A percentile compares a stretch with the other conserved stretches of the same genome.
Evolutionary conservation across 2,888 invertebrate species (phyloP).

Genomic region (Catocala fraxini): DNA sequence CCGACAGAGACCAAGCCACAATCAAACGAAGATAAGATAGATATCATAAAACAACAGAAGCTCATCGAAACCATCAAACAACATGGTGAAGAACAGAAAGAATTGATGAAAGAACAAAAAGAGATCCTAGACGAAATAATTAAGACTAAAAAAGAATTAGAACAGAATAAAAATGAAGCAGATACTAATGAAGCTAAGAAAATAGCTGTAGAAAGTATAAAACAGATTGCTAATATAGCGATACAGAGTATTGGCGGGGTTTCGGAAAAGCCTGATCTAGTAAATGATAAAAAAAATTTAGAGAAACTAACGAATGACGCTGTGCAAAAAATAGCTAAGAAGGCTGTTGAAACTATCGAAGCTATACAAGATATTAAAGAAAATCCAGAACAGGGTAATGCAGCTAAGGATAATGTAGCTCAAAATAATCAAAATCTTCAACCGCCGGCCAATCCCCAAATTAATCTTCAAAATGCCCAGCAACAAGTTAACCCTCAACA

Average conservation of each 20-base stretch:
- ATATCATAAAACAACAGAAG: constrained; percentile 79
- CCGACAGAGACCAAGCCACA: constrained; percentile 42
- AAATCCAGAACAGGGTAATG: constrained; percentile 43
- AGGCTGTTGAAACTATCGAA: constrained; percentile 77
- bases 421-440: constrained; percentile 19
- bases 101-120: constrained; percentile 90
- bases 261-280: constrained; percentile 68
- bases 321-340: constrained; percentile 83
- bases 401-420: constrained; percentile 6
- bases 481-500: background rate
- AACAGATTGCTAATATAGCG: constrained; percentile 82
- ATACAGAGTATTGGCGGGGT: constrained; percentile 80
- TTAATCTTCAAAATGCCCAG: constrained; percentile 1
- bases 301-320: constrained; percentile 72
- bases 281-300: constrained; percentile 58
- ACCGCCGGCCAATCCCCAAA: background rate
- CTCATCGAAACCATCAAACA: constrained; percentile 90
- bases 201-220: constrained; percentile 83
- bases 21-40: constrained; percentile 51
- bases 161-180: constrained; percentile 79
- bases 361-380: constrained; percentile 80
- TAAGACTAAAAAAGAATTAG: constrained; percentile 84
- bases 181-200: constrained; percentile 81
- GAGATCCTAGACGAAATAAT: constrained; percentile 88
- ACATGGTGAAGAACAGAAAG: constrained; percentile 90